Evolutionary conservation across 2,888 invertebrate genomes (phyloP).

Genomic region (Xanthia icteritia): DNA sequence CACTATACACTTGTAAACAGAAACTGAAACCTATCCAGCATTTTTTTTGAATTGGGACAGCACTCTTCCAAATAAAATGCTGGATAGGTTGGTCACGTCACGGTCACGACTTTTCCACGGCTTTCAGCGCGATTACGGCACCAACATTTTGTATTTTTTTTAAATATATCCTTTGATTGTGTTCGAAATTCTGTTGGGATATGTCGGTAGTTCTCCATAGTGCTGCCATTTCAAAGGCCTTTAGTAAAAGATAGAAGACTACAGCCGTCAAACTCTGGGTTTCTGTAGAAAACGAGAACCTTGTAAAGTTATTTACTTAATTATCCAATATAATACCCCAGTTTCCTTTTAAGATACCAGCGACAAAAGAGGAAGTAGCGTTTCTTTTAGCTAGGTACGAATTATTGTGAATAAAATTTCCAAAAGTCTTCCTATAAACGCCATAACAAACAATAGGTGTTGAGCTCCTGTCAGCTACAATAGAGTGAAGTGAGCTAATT

Average conservation of each 20-base stretch:
- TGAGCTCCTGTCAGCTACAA: slow-evolving; percentile 34
- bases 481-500: slow-evolving; percentile 49
- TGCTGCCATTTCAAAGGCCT: background rate
- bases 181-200: background rate
- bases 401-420: slow-evolving; percentile 6
- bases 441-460: slow-evolving; percentile 23
- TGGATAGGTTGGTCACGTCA: no score
- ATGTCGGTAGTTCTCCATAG: background rate
- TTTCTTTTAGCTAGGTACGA: background rate
- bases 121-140: background rate
- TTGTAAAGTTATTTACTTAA: background rate
- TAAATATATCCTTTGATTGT: slow-evolving; percentile 1
- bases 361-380: background rate
- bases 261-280: background rate
- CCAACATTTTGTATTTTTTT: background rate
- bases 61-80: no score
- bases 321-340: background rate
- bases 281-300: background rate
- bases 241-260: background rate
- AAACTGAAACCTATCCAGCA: slow-evolving; percentile 1
- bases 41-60: background rate
- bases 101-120: background rate
- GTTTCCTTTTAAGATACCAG: background rate
- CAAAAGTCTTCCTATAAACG: background rate
- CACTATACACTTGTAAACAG: background rate